Conservation (phyloP, 1,140 invertebrate species). For the Melanaphis sacchari region DNA sequence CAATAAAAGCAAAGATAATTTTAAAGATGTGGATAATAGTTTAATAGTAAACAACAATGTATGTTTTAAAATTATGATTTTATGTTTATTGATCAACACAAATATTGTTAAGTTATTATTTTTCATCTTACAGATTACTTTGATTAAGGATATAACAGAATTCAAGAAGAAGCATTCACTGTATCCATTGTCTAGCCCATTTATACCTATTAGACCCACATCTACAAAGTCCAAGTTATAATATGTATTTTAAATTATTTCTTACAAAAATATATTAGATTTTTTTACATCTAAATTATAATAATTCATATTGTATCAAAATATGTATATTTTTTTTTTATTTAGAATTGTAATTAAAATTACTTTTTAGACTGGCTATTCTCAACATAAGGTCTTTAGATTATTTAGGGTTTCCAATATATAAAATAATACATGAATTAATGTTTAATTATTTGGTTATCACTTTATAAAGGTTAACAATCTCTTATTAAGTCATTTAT, state of each 20-base stretch:
- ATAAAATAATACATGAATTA: not conserved
- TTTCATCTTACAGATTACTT: conserved; percentile 63
- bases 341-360: not conserved
- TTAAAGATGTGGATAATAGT: conserved; percentile 2
- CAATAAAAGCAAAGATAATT: not conserved
- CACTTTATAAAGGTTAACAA: not conserved
- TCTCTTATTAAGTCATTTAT: not conserved
- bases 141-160: conserved; percentile 70
- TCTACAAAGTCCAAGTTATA: conserved; percentile 69
- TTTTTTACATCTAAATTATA: conserved; percentile 34
- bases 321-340: not conserved
- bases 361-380: not conserved
- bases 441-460: not conserved
- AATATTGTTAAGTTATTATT: not conserved
- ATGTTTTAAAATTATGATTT: not conserved
- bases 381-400: not conserved
- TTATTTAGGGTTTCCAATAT: not conserved
- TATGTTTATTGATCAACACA: not conserved
- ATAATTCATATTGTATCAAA: not conserved
- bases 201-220: conserved; percentile 68
- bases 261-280: conserved; percentile 30
- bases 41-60: conserved; percentile 7
- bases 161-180: conserved; percentile 75
- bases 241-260: conserved; percentile 46
- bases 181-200: conserved; percentile 73